Evolutionary conservation across 1,140 invertebrate species (phyloP).

Genomic region (Zophobas atratus): DNA sequence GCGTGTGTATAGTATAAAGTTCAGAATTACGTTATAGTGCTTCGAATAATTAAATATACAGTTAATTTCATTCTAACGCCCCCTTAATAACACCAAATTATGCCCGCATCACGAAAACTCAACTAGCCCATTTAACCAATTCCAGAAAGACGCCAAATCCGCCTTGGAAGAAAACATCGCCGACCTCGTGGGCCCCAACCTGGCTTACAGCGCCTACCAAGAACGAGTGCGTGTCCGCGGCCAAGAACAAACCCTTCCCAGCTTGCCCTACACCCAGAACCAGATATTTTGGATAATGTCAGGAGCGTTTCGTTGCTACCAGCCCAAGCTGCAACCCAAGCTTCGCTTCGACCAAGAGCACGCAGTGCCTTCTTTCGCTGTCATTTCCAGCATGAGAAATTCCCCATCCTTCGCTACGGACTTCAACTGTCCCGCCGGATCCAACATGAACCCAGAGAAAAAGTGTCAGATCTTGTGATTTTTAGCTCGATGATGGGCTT

Average conservation of each 20-base stretch:
- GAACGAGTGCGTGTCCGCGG: constrained; percentile 78
- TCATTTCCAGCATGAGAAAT: constrained; percentile 78
- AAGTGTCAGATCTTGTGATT: constrained; percentile 83
- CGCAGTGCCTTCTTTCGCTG: constrained; percentile 65
- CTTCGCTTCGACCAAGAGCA: constrained; percentile 34
- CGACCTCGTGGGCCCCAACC: constrained; percentile 86
- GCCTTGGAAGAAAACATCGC: constrained; percentile 94
- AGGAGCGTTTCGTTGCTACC: constrained; percentile 57
- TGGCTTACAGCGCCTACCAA: constrained; percentile 86
- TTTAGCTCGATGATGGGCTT: neutral
- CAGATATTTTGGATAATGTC: constrained; percentile 77
- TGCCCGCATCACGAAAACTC: neutral
- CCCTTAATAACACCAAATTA: constrained; percentile 4
- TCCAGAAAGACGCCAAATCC: constrained; percentile 88
- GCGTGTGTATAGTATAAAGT: too few relatives aligned
- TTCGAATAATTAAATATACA: too few relatives aligned
- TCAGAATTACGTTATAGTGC: too few relatives aligned
- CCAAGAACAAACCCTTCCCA: constrained; percentile 71
- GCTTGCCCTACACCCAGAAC: constrained; percentile 70
- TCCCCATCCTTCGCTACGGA: constrained; percentile 75
- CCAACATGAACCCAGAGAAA: constrained; percentile 77
- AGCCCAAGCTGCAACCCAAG: constrained; percentile 45
- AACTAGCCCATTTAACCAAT: constrained; percentile 51
- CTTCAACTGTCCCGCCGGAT: constrained; percentile 74
- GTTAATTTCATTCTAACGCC: too few relatives aligned